Base-by-base conservation (phyloP, 2,113 vertebrate genomes). In the Thalassoma bifasciatum region DNA sequence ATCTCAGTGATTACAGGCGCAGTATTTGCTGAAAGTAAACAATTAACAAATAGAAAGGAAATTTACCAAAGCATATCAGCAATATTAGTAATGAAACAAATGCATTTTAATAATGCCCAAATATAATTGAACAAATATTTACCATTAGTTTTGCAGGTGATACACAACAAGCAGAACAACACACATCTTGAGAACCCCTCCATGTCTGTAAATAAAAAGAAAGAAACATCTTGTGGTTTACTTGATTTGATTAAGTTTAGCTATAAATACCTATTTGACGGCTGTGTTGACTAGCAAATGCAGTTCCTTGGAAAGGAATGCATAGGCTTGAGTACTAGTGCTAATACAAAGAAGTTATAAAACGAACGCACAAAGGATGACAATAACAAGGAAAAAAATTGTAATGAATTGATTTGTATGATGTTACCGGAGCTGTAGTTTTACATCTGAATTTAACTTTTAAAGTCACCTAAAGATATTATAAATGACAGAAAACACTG, bases 111-210 rank as follows among this genome's bases (percentile, higher is more conserved):
- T 30, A 42, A 30, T 30, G 10, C 12, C 2, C 10, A 50, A n/a
- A 8, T 10, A 5, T 26, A 61, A 38, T 21, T 4, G 26, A 38
- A 10, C 22, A 2, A 62, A 79, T 42, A 79, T 86, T 85, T 56
- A 94, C 93, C 89, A 46, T 74, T 54, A 21, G 62, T 49, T 26
- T 84, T 19, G 70, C 38, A n/a, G 9, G 91, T 37, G 8, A 92
- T 50, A 52, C 72, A 82, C 30, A 91, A 37, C 4, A 94, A 53
- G 21, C 49, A 44, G 8, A 79, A 22, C 19, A 62, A 36, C 24
- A 54, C 2, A 7, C 57, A 24, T 63, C 38, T 52, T 69, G 36
- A 52, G 59, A 87, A 59, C n/a, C 8, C 34, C 22, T 66, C 75
- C 85, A 91, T 91, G 17, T 69, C 86, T 90, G 73, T 5, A 40